Evolutionary conservation across 2,888 invertebrate species (phyloP).

Genomic region (Stramonita haemastoma): DNA sequence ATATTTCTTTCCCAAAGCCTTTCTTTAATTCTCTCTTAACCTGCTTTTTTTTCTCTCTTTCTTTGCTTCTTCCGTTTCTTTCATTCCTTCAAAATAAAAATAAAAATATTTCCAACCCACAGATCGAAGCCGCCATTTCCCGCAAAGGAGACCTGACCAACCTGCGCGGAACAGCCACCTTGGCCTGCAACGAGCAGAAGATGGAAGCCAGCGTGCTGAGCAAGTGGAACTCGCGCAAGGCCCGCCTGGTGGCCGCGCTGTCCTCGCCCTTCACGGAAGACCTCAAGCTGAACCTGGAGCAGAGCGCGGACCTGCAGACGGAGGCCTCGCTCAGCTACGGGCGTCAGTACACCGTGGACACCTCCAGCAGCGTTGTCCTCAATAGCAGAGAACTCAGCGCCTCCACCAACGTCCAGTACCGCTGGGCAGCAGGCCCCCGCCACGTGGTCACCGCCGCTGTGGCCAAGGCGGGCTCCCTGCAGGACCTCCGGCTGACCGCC

Average conservation of each 20-base stretch:
- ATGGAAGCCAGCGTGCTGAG: slow-evolving; percentile 18
- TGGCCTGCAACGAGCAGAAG: slow-evolving; percentile 29
- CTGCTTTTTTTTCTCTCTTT: too few species aligned
- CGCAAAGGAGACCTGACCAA: slow-evolving; percentile 37
- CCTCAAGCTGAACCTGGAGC: slow-evolving; percentile 34
- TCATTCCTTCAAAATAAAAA: too few species aligned
- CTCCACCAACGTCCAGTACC: slow-evolving; percentile 38
- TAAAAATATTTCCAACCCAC: not conserved
- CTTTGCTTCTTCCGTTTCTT: too few species aligned
- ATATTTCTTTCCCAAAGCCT: too few species aligned
- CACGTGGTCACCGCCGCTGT: slow-evolving; percentile 7
- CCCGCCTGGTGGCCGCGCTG: slow-evolving; percentile 19
- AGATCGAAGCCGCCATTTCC: slow-evolving; percentile 33
- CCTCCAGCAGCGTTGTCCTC: slow-evolving; percentile 13
- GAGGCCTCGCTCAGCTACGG: slow-evolving; percentile 40
- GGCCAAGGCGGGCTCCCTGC: slow-evolving; percentile 29
- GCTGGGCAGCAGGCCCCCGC: slow-evolving; percentile 7
- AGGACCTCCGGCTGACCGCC: slow-evolving; percentile 35
- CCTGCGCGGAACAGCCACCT: slow-evolving; percentile 27
- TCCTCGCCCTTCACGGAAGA: slow-evolving; percentile 34
- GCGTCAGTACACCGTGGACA: slow-evolving; percentile 32
- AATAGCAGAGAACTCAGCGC: slow-evolving; percentile 4
- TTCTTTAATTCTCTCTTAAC: too few species aligned
- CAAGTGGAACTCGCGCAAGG: slow-evolving; percentile 24
- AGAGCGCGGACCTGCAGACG: slow-evolving; percentile 21